These are phyloP conservation scores for Laticauda colubrina DNA, from an alignment of 2,113 vertebrate species.

Conservation along the genomic window DNA sequence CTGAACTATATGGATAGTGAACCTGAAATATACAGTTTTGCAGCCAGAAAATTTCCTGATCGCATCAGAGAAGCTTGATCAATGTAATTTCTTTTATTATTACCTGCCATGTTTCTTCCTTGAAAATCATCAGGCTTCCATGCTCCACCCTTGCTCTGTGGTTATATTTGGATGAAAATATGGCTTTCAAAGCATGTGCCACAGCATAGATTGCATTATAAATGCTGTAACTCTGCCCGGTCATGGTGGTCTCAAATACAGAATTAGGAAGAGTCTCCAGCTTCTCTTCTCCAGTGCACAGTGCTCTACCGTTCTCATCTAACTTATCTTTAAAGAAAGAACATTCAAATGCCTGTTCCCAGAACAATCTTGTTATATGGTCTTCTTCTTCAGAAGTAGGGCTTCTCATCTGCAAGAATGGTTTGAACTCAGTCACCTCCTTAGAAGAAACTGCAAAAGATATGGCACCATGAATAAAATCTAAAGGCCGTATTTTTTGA, in stretches of 20 bases:
- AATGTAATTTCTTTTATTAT: background rate
- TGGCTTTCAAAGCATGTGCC: background rate
- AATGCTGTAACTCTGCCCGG: constrained; percentile 2
- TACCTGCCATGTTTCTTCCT: background rate
- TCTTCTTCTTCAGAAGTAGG: background rate
- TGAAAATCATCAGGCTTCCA: background rate
- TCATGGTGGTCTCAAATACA: background rate
- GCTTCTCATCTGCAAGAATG: background rate
- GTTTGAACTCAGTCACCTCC: background rate
- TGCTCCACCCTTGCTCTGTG: accelerated
- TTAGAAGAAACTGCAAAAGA: background rate
- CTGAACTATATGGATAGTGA: background rate
- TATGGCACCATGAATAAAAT: background rate
- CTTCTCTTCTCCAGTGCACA: constrained; percentile 4
- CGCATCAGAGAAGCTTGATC: no score
- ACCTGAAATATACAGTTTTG: background rate
- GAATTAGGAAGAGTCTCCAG: background rate
- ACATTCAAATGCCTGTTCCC: background rate
- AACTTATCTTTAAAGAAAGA: background rate
- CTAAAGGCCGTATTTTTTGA: background rate
- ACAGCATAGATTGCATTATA: constrained; percentile 16
- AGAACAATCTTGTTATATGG: background rate
- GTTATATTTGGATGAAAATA: background rate
- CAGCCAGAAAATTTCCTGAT: background rate
- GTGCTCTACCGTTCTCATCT: no score